These are phyloP conservation scores for Paramisgurnus dabryanus DNA, from an alignment of 2,113 vertebrate genomes.

Conservation along the genomic window DNA sequence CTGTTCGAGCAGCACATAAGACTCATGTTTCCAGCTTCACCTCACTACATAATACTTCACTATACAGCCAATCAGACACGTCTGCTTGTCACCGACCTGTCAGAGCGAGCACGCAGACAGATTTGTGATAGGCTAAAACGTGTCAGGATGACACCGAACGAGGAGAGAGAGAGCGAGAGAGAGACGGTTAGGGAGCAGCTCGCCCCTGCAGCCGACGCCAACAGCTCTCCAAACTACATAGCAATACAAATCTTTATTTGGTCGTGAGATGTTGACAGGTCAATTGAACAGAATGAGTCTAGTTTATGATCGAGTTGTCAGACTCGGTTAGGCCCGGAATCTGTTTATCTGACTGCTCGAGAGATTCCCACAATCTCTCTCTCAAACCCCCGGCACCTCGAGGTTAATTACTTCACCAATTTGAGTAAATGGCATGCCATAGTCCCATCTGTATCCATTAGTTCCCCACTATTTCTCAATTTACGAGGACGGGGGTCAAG, in stretches of 20 bases:
- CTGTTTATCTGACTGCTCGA: slow-evolving; percentile 85
- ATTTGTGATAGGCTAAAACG: slow-evolving; percentile 74
- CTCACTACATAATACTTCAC: slow-evolving; percentile 60
- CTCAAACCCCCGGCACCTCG: slow-evolving; percentile 88
- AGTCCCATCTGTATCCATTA: slow-evolving; percentile 95
- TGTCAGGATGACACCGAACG: slow-evolving; percentile 13
- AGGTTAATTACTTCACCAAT: slow-evolving; percentile 96
- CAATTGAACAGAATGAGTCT: slow-evolving; percentile 92
- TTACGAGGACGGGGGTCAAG: slow-evolving; percentile 90
- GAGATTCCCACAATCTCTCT: slow-evolving; percentile 91
- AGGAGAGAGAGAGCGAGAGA: slow-evolving; percentile 7
- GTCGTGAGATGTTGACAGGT: slow-evolving; percentile 90
- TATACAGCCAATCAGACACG: slow-evolving; percentile 80
- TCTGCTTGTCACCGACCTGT: slow-evolving; percentile 84
- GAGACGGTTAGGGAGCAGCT: slow-evolving; percentile 43
- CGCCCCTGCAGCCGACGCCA: slow-evolving; percentile 37
- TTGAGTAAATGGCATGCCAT: slow-evolving; percentile 94
- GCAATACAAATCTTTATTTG: slow-evolving; percentile 95
- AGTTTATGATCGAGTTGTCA: slow-evolving; percentile 94
- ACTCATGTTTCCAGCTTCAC: slow-evolving; percentile 19
- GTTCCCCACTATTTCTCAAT: slow-evolving; percentile 92
- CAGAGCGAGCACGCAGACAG: slow-evolving; percentile 76
- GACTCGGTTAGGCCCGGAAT: slow-evolving; percentile 88
- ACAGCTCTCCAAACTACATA: slow-evolving; percentile 78
- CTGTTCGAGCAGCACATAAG: background rate